A percentile compares a stretch with the other conserved stretches of the same genome.
These are phyloP conservation scores for Dendronephthya gigantea DNA, from an alignment of 64 coral and sea anemone genomes.

Conservation along the genomic window DNA sequence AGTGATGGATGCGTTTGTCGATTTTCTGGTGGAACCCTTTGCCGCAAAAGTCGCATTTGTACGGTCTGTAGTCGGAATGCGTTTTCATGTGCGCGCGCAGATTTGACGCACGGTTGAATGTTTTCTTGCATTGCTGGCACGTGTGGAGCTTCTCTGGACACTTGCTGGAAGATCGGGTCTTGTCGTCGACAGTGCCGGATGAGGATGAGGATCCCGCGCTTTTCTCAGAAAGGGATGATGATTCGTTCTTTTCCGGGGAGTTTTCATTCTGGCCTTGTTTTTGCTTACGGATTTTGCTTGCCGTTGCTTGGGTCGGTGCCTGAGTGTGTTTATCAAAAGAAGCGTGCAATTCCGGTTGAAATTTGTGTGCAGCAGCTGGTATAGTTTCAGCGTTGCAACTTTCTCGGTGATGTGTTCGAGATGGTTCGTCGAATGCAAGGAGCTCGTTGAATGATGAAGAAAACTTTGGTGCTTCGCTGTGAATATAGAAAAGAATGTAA, in stretches of 20 bases:
- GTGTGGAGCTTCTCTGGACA: not conserved
- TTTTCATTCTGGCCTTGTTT: no score
- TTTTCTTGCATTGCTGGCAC: not conserved
- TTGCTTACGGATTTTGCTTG: no score
- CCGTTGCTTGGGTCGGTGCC: no score
- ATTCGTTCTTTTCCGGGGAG: no score
- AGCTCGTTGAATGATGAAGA: not conserved
- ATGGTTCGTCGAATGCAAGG: not conserved
- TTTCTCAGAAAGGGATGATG: no score
- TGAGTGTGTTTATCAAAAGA: not conserved
- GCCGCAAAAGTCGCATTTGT: not conserved
- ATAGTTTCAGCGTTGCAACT: not conserved
- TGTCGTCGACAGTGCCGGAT: not conserved
- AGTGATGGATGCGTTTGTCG: conserved; percentile 8
- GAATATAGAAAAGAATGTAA: no score
- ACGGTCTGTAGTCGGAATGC: not conserved
- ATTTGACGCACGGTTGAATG: not conserved
- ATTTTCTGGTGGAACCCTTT: conserved; percentile 6
- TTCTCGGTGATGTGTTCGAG: not conserved
- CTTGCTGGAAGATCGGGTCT: not conserved
- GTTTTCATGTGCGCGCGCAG: not conserved
- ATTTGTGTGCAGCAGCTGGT: not conserved
- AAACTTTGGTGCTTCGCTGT: not conserved
- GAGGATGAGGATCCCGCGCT: not conserved
- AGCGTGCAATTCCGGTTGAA: not conserved